A percentile compares a stretch with the other conserved stretches of the same genome.
Conservation (phyloP, 2,113 vertebrate species). For the Callorhinus ursinus region DNA sequence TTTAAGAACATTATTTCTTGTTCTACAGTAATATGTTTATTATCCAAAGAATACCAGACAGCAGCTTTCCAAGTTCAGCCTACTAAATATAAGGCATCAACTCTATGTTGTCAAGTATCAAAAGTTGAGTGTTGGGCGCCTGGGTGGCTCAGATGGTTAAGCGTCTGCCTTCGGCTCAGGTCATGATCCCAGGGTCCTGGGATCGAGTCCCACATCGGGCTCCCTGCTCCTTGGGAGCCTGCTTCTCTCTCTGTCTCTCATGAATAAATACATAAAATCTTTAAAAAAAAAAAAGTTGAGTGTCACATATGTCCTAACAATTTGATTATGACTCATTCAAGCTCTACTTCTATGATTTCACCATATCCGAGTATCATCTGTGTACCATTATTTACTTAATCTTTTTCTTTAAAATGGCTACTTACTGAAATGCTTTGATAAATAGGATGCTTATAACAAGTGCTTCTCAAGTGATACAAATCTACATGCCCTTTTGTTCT, state of each 20-base stretch:
- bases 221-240: too few species aligned
- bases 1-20: constrained; percentile 19
- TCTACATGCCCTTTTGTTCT: neutral
- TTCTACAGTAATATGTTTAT: neutral
- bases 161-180: too few species aligned
- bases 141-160: too few species aligned
- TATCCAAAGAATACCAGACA: neutral
- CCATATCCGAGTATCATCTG: neutral
- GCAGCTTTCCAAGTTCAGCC: neutral
- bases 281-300: neutral
- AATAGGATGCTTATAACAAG: constrained; percentile 9
- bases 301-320: neutral
- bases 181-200: too few species aligned
- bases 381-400: constrained; percentile 4
- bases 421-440: constrained; percentile 27
- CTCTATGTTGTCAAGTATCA: constrained; percentile 32
- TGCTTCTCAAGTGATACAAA: neutral
- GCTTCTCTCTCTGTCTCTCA: too few species aligned
- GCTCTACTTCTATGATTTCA: constrained; percentile 25
- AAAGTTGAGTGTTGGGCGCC: neutral
- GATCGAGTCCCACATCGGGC: too few species aligned
- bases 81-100: constrained; percentile 47
- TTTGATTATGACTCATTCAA: constrained; percentile 14
- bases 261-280: too few species aligned
- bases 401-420: constrained; percentile 48